phyloP scores from a whole-genome alignment of 2,113 vertebrate genomes.

The Corythaeola cristata region DNA sequence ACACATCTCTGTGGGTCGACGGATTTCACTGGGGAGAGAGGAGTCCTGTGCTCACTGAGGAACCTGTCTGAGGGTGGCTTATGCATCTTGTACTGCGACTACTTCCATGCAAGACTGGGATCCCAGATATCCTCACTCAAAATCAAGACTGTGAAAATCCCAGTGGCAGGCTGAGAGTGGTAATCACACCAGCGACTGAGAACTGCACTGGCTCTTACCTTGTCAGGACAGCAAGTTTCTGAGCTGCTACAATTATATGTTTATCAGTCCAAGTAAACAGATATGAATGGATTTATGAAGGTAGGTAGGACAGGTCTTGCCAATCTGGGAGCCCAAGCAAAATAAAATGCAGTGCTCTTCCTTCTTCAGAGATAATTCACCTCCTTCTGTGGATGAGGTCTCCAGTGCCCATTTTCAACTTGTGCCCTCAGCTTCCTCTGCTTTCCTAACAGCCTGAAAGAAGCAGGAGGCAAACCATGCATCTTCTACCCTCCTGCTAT shows the following conservation, averaged over 20 bases:
- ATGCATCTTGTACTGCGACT: background rate
- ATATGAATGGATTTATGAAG: background rate
- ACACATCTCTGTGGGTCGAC: background rate
- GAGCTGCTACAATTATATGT: background rate
- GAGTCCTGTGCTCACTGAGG: background rate
- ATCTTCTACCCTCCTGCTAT: background rate
- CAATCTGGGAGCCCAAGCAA: background rate
- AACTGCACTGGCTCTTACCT: background rate
- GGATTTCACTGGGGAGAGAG: background rate
- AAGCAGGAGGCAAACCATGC: background rate
- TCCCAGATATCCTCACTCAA: background rate
- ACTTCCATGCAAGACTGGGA: background rate
- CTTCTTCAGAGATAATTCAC: background rate
- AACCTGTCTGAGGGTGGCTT: background rate
- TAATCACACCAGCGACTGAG: background rate
- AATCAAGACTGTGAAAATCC: background rate
- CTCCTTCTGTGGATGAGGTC: background rate
- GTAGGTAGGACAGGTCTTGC: background rate
- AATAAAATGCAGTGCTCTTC: background rate
- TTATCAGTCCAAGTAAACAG: background rate
- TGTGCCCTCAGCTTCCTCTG: background rate
- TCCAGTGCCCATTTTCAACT: background rate
- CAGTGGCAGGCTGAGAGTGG: background rate
- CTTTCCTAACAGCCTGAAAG: background rate
- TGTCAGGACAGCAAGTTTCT: background rate